These are phyloP conservation scores for Drosophila quinaria DNA, from an alignment of 2,888 invertebrate genomes.

Conservation along the genomic window DNA sequence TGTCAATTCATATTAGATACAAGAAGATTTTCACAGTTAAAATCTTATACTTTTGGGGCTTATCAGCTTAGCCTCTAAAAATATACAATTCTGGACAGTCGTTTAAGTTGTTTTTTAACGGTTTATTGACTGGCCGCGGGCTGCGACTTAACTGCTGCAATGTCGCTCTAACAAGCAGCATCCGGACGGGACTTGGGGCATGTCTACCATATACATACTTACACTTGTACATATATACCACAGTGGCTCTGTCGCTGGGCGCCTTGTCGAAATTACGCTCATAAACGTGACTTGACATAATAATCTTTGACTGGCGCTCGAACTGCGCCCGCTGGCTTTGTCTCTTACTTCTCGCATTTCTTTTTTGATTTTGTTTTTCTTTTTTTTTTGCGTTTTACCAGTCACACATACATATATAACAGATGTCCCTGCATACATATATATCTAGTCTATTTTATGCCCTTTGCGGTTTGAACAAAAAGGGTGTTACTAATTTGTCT, in stretches of 20 bases:
- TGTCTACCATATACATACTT: neutral
- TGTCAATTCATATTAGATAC: neutral
- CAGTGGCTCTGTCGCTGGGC: conserved; percentile 44
- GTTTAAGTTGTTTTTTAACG: conserved; percentile 75
- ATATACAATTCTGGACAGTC: conserved; percentile 31
- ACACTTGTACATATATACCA: conserved; percentile 7
- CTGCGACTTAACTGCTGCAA: conserved; percentile 74
- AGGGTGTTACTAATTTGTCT: neutral
- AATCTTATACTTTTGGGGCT: conserved; percentile 6
- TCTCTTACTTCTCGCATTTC: conserved; percentile 36
- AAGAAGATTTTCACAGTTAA: conserved; percentile 1
- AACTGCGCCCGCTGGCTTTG: conserved; percentile 63
- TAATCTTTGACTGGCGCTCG: conserved; percentile 76
- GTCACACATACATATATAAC: conserved; percentile 12
- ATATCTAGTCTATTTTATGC: conserved; percentile 8
- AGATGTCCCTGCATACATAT: neutral
- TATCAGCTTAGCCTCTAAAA: conserved; percentile 29
- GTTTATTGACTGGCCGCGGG: conserved; percentile 83
- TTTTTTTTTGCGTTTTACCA: conserved; percentile 20
- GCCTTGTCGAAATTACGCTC: conserved; percentile 82
- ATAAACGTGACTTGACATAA: conserved; percentile 86
- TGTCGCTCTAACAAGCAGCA: conserved; percentile 72
- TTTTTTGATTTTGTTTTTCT: conserved; percentile 16
- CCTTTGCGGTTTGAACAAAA: neutral
- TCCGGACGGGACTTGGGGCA: conserved; percentile 41